phyloP scores from a whole-genome alignment of 2,797 vertebrate species.

The Anas acuta region DNA sequence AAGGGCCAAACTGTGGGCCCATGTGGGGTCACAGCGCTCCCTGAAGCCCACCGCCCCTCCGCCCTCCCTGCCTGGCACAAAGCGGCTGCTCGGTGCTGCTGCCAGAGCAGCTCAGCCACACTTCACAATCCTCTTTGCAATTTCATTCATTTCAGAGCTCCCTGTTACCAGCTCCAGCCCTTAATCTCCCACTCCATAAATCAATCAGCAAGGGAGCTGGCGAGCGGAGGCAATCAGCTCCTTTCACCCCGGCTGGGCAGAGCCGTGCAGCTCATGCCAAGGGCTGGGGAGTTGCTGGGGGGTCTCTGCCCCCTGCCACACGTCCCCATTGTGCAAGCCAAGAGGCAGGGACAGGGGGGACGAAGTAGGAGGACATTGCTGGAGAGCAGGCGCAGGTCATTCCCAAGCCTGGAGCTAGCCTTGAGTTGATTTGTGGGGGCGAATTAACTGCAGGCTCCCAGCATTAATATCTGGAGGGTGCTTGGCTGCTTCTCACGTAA shows the following conservation, averaged over 20 bases:
- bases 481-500: background rate
- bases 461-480: background rate
- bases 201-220: conserved; percentile 13
- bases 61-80: background rate
- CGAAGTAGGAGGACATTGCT: background rate
- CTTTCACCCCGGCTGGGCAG: background rate
- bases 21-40: background rate
- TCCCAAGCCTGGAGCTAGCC: background rate
- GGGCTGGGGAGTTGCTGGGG: background rate
- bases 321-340: background rate
- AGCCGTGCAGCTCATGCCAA: background rate
- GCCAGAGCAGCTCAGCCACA: background rate
- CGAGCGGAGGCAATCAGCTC: background rate
- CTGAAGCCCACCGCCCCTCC: background rate
- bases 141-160: conserved; percentile 58
- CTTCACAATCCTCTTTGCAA: conserved; percentile 46
- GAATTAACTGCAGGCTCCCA: background rate
- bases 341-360: background rate
- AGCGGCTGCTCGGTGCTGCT: background rate
- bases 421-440: background rate
- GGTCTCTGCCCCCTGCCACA: background rate
- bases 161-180: conserved; percentile 28
- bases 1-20: background rate
- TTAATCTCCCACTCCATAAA: conserved; percentile 60
- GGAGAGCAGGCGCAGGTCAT: background rate